Evolutionary conservation across 2,797 vertebrate species (phyloP), one percentile per base, ranked within the genome.

Genomic region (Lacerta agilis): DNA sequence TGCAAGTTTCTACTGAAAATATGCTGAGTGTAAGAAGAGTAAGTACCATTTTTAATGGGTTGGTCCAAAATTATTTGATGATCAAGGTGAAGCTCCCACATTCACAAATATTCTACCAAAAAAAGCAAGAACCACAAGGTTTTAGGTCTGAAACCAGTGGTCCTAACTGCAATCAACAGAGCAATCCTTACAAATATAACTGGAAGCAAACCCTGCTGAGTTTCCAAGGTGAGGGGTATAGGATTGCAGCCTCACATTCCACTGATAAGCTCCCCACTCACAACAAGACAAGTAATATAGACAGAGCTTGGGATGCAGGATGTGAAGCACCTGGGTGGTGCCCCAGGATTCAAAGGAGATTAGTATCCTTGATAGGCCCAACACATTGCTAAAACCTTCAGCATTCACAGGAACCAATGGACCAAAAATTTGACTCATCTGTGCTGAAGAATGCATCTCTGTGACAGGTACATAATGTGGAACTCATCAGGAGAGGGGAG

Each of bases 391-490:
- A 83, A 61, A 33, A 86, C 10, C 29, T 75, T 85, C 78, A 82
- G 64, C 3, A 64, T 77, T 88, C 77, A 77, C n/a, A 38, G 17
- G 49, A 87, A 85, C 23, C 69, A 61, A 55, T 17, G 29, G 77
- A 3, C 75, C 81, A 27, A 18, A 82, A 64, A 49, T 8, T 86
- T 45, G 9, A 0, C 80, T 2, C 1, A 64, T 58, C 79, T 87
- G 72, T 1, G 0, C 0, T 71, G 45, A 90, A 80, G 89, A 90
- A 90, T 87, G 82, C 61, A 64, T 64, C 79, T 85, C 83, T 78
- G 64, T 88, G 13, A 25, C 85, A 9, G 25, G 66, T 41, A 69
- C 13, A 82, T 77, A 75, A 67, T 0, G 0, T 33, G 85, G 45
- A 18, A 78, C 76, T 49, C 0, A 77, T 71, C 78, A 87, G 86